Conservation (phyloP, 2,888 invertebrate genomes). For the Eugnorisma glareosa region DNA sequence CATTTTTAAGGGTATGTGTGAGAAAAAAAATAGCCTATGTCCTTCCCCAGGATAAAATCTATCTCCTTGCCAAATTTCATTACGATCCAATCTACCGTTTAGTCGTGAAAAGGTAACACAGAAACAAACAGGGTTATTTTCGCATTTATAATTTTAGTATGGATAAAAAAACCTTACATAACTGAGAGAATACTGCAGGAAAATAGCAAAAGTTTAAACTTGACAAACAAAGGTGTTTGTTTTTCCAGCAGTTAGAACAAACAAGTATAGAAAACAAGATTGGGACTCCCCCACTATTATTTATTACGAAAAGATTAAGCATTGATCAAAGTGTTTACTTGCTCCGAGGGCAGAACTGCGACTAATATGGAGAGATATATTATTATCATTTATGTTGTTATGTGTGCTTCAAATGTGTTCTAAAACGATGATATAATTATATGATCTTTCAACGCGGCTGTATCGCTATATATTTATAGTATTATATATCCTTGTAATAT, state of each 20-base stretch:
- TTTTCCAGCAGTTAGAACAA: slow-evolving; percentile 33
- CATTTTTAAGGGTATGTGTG: too few relatives aligned
- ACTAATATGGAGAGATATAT: slow-evolving; percentile 6
- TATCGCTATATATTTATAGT: too few relatives aligned
- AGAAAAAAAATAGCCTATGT: too few relatives aligned
- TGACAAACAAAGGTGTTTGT: slow-evolving; percentile 37
- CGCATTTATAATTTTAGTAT: background rate
- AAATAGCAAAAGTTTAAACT: slow-evolving; percentile 25
- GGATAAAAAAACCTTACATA: background rate
- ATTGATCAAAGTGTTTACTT: slow-evolving; percentile 62
- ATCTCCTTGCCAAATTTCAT: too few relatives aligned
- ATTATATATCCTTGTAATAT: too few relatives aligned
- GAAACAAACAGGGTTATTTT: too few relatives aligned
- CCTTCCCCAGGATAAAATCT: too few relatives aligned
- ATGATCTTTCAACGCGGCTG: too few relatives aligned
- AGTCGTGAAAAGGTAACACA: too few relatives aligned
- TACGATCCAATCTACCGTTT: too few relatives aligned
- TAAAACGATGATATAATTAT: background rate
- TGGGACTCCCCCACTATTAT: slow-evolving; percentile 33
- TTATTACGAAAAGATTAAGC: slow-evolving; percentile 42
- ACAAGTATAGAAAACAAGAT: slow-evolving; percentile 55
- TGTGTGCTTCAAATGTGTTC: background rate
- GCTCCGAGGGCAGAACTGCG: background rate
- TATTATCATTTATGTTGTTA: background rate
- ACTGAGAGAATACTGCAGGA: background rate